phyloP scores from a whole-genome alignment of 2,888 invertebrate genomes.

The Liodrosophila aerea region DNA sequence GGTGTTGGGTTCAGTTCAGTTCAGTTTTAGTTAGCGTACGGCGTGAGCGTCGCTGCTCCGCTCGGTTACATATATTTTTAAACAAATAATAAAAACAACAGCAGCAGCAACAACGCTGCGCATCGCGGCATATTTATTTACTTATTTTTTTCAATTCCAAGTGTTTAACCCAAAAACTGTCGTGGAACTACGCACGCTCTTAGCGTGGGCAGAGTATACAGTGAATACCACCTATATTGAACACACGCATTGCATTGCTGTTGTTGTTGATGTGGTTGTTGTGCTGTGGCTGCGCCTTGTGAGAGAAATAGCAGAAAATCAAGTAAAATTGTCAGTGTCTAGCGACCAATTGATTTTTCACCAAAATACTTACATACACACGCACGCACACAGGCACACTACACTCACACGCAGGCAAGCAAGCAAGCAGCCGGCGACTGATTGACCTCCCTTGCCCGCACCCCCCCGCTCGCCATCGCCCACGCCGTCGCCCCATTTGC shows the following conservation, averaged over 20 bases:
- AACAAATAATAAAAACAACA: constrained; percentile 33
- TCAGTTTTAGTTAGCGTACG: constrained; percentile 49
- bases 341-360: constrained; percentile 56
- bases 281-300: constrained; percentile 6
- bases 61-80: constrained; percentile 60
- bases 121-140: constrained; percentile 12
- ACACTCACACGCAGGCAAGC: background rate
- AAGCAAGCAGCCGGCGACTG: constrained; percentile 34
- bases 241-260: constrained; percentile 11
- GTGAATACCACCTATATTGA: background rate
- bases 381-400: background rate
- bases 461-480: background rate
- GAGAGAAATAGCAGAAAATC: too few species aligned
- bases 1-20: constrained; percentile 45
- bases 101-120: constrained; percentile 5
- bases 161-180: constrained; percentile 22
- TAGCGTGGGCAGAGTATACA: too few species aligned
- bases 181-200: background rate
- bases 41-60: constrained; percentile 51
- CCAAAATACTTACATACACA: constrained; percentile 25
- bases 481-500: background rate
- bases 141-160: constrained; percentile 16
- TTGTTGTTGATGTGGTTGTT: constrained; percentile 18
- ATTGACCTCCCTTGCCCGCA: constrained; percentile 10
- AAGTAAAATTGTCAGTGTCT: background rate